phyloP scores from a whole-genome alignment of 2,113 vertebrate species.

The Haplotaxodon microlepis region DNA sequence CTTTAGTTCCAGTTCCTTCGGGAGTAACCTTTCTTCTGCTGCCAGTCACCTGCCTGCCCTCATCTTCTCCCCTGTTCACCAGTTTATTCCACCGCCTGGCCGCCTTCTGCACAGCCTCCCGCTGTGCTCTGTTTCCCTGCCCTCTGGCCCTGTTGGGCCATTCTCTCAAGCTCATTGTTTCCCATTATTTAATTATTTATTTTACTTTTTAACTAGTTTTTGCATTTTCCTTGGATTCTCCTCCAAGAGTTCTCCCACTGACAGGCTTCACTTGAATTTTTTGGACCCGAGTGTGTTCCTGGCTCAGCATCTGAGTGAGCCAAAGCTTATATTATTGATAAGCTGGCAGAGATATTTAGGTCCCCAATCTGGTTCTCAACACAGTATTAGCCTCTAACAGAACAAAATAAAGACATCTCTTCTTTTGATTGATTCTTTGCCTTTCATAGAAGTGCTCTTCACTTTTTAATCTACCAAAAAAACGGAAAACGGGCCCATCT shows the following conservation, averaged over 20 bases:
- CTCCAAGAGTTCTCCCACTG: neutral
- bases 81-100: neutral
- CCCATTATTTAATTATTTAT: neutral
- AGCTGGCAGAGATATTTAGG: slow-evolving; percentile 22
- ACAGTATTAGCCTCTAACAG: neutral
- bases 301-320: neutral
- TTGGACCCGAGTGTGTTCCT: neutral
- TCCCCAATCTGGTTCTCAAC: slow-evolving; percentile 23
- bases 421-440: neutral
- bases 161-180: neutral
- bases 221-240: neutral
- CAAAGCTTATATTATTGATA: slow-evolving; percentile 39
- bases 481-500: neutral
- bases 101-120: neutral
- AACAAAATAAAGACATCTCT: neutral
- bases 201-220: neutral
- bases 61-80: neutral
- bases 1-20: neutral
- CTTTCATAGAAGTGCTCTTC: neutral
- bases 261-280: neutral
- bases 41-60: neutral
- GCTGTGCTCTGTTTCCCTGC: neutral
- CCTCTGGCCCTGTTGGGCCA: neutral
- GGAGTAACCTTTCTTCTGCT: neutral
- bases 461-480: neutral